Percentiles rank a stretch among this genome's conserved stretches.
These are phyloP conservation scores for Danaus chrysippus DNA, from an alignment of 2,888 invertebrate genomes.

Conservation along the genomic window DNA sequence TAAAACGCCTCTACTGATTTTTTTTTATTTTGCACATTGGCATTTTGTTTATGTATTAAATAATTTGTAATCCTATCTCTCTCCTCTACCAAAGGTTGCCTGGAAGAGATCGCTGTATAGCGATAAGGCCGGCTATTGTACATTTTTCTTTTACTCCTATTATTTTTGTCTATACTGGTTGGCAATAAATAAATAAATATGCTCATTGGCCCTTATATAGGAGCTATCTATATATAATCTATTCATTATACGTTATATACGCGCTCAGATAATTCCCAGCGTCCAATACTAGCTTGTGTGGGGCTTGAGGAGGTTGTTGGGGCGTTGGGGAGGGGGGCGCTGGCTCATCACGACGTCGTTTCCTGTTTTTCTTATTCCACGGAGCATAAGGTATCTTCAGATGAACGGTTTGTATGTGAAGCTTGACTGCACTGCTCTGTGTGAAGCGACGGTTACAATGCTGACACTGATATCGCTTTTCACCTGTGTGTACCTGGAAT, in stretches of 20 bases:
- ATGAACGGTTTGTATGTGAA: constrained; percentile 73
- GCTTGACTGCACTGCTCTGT: constrained; percentile 69
- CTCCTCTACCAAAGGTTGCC: too few relatives aligned
- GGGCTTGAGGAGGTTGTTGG: not conserved
- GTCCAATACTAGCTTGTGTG: constrained; percentile 18
- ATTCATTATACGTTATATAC: constrained; percentile 32
- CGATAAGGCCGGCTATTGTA: too few relatives aligned
- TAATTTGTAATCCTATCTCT: too few relatives aligned
- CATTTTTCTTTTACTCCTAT: too few relatives aligned
- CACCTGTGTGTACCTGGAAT: constrained; percentile 67
- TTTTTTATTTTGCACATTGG: too few relatives aligned
- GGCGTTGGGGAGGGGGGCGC: constrained; percentile 29
- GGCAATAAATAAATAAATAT: too few relatives aligned
- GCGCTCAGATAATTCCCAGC: constrained; percentile 30
- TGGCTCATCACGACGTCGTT: constrained; percentile 51
- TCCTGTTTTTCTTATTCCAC: constrained; percentile 70
- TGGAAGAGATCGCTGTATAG: too few relatives aligned
- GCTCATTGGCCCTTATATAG: too few relatives aligned
- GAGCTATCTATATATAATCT: not conserved
- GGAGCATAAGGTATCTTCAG: constrained; percentile 73
- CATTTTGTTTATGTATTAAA: too few relatives aligned
- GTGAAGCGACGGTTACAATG: constrained; percentile 71
- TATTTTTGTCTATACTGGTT: too few relatives aligned
- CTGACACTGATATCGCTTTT: constrained; percentile 68
- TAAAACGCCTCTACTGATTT: too few relatives aligned